A percentile compares a stretch with the other conserved stretches of the same genome.
Conservation (phyloP, 2,888 invertebrate genomes). For the Amphipyra berbera region DNA sequence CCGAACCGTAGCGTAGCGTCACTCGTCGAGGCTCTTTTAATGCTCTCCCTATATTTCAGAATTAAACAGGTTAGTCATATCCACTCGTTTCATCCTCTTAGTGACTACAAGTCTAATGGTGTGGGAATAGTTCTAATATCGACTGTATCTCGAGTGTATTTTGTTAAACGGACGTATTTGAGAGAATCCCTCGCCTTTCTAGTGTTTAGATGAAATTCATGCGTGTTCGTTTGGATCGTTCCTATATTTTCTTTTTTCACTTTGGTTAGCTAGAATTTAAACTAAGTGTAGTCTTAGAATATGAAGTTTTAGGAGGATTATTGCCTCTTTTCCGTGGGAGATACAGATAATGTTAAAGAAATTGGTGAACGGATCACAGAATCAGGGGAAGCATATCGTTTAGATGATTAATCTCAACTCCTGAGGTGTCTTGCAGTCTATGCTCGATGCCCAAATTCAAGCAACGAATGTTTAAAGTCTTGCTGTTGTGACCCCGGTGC, state of each 20-base stretch:
- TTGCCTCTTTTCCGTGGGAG: no score
- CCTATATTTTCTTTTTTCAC: conserved; percentile 38
- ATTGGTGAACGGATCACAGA: conserved; percentile 3
- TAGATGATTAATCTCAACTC: no score
- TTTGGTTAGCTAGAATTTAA: conserved; percentile 1
- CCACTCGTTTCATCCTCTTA: conserved; percentile 23
- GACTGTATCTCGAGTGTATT: conserved; percentile 54
- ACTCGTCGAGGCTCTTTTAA: no score
- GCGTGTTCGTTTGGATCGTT: conserved; percentile 17
- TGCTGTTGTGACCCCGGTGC: no score
- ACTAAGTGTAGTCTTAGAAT: conserved; percentile 22
- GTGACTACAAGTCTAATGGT: conserved; percentile 50
- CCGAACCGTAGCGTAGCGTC: no score
- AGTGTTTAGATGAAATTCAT: conserved; percentile 50
- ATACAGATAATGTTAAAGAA: no score
- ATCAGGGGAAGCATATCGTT: neutral
- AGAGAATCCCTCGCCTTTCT: conserved; percentile 33
- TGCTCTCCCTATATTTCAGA: no score
- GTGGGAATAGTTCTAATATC: conserved; percentile 58
- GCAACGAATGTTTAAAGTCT: no score
- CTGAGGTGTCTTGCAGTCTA: no score
- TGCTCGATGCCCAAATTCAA: conserved; percentile 11
- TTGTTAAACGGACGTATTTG: conserved; percentile 52
- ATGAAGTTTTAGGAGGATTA: neutral
- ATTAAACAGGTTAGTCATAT: conserved; percentile 24